Conservation (phyloP, 1,140 invertebrate genomes). For the Manduca sexta region DNA sequence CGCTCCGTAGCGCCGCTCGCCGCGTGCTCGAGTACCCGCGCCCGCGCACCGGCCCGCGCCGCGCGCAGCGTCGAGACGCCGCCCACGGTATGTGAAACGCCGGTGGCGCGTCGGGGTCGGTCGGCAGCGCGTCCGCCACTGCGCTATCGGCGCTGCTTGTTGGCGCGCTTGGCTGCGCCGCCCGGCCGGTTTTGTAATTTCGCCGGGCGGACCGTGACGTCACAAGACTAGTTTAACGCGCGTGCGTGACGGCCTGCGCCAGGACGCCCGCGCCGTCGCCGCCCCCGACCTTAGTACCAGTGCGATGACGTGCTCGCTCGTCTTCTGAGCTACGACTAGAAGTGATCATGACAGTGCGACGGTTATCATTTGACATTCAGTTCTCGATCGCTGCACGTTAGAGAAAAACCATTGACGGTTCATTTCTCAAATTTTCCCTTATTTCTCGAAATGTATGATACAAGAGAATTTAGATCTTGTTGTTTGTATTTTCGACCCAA, state of each 20-base stretch:
- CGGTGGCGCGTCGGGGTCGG: constrained; percentile 64
- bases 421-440: too few relatives aligned
- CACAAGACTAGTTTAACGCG: constrained; percentile 67
- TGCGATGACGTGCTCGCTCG: constrained; percentile 63
- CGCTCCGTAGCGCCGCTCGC: constrained; percentile 67
- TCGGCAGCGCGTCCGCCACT: constrained; percentile 65
- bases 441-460: too few relatives aligned
- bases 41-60: constrained; percentile 50
- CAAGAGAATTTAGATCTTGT: too few relatives aligned
- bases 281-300: constrained; percentile 60
- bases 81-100: constrained; percentile 59
- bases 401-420: too few relatives aligned
- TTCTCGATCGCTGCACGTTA: background rate
- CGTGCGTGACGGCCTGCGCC: constrained; percentile 61
- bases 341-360: constrained; percentile 25
- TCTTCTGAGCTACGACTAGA: constrained; percentile 13
- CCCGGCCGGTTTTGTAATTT: constrained; percentile 69
- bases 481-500: too few relatives aligned
- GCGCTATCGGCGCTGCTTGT: constrained; percentile 46
- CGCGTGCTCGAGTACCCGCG: constrained; percentile 60
- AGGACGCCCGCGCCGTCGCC: constrained; percentile 52
- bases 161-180: constrained; percentile 44
- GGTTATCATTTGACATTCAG: background rate
- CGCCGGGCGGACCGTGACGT: constrained; percentile 66
- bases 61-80: constrained; percentile 55